A percentile compares a stretch with the other conserved stretches of the same genome.
phyloP scores from a whole-genome alignment of 2,113 vertebrate species.

The Cathartes aura region DNA sequence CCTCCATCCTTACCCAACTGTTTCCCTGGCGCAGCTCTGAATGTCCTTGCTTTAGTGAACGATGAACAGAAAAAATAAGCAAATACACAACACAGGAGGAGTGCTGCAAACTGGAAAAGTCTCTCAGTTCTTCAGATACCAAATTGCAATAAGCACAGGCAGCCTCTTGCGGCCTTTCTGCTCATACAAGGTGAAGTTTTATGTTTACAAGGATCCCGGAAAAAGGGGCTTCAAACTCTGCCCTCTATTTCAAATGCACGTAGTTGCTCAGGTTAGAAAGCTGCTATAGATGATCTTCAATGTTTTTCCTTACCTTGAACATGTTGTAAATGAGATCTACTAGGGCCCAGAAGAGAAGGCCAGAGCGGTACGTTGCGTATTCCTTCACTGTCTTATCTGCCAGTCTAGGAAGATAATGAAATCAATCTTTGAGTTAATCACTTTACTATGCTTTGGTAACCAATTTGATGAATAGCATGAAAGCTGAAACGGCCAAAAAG shows the following conservation, averaged over 20 bases:
- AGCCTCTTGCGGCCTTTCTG: not conserved
- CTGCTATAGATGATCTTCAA: no score
- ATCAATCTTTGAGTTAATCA: not conserved
- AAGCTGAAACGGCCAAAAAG: not conserved
- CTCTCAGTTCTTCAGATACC: not conserved
- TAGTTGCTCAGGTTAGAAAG: not conserved
- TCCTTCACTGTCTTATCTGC: constrained; percentile 93
- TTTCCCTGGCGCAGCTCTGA: not conserved
- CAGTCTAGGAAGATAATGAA: constrained; percentile 76
- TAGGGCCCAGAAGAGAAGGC: constrained; percentile 97
- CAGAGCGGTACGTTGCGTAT: constrained; percentile 91
- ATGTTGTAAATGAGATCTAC: constrained; percentile 97
- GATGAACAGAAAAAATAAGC: not conserved
- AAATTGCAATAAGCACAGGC: not conserved
- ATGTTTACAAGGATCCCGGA: not conserved
- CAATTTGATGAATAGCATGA: not conserved
- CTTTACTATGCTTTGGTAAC: not conserved
- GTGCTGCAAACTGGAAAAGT: not conserved
- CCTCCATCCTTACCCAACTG: not conserved
- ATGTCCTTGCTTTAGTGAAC: not conserved
- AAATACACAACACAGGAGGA: not conserved
- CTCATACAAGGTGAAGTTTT: not conserved
- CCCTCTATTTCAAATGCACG: accelerated
- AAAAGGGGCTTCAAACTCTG: not conserved
- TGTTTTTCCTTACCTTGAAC: constrained; percentile 86